A percentile compares a stretch with the other conserved stretches of the same genome.
These are phyloP conservation scores for Stomorhina lunata DNA, from an alignment of 2,888 invertebrate genomes.

Conservation along the genomic window DNA sequence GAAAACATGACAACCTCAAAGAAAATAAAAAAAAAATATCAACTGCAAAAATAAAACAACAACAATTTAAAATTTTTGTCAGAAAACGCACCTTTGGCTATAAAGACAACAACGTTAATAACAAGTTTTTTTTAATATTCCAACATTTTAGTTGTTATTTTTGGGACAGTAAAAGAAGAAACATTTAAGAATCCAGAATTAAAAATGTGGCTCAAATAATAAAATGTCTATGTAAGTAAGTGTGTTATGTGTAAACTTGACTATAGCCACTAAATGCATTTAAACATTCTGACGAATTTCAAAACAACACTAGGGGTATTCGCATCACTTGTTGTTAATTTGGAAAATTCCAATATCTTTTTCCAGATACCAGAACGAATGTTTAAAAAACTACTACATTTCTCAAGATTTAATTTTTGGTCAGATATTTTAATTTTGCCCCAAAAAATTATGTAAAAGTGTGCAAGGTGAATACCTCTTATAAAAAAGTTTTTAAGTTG, in stretches of 20 bases:
- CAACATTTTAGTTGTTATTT: constrained; percentile 11
- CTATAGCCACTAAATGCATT: neutral
- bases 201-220: constrained; percentile 19
- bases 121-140: constrained; percentile 3
- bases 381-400: no score
- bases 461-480: no score
- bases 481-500: no score
- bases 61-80: constrained; percentile 39
- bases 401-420: no score
- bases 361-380: no score
- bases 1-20: constrained; percentile 48
- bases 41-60: constrained; percentile 1
- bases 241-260: no score
- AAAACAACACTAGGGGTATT: no score
- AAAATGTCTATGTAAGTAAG: no score
- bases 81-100: constrained; percentile 57
- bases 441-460: no score
- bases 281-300: constrained; percentile 47
- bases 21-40: constrained; percentile 18
- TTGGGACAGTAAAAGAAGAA: constrained; percentile 6
- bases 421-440: no score
- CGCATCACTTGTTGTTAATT: no score
- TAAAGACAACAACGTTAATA: constrained; percentile 18
- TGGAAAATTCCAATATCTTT: no score
- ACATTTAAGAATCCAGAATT: constrained; percentile 42